Percentiles rank a stretch among this genome's conserved stretches.
Conservation (phyloP, 2,113 vertebrate species). For the Camelus bactrianus region DNA sequence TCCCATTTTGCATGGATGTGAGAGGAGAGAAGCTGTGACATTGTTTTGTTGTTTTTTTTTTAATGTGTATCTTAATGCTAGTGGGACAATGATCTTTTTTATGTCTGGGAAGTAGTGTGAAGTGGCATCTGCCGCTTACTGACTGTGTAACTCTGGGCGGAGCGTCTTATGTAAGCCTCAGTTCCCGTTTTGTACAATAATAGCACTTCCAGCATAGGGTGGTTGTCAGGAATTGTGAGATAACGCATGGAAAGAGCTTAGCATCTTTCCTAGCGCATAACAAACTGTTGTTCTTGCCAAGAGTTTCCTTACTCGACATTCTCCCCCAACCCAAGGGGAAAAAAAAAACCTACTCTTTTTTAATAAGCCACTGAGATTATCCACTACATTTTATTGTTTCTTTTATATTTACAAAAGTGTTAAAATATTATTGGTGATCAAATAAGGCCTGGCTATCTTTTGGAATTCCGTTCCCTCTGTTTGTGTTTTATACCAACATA, state of each 20-base stretch:
- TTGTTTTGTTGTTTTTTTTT: background rate
- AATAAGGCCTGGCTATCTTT: background rate
- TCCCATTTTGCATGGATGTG: background rate
- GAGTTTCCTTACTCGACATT: background rate
- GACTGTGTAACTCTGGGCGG: background rate
- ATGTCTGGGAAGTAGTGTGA: background rate
- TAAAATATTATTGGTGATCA: conserved; percentile 34
- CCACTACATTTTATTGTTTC: conserved; percentile 17
- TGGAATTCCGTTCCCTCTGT: background rate
- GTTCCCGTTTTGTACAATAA: conserved; percentile 10
- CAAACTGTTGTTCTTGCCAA: conserved; percentile 29
- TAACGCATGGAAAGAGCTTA: background rate
- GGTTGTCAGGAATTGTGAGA: background rate
- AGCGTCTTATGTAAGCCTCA: background rate
- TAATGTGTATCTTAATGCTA: background rate
- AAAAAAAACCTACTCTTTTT: background rate
- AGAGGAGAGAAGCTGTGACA: background rate
- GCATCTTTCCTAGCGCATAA: background rate
- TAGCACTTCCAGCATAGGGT: background rate
- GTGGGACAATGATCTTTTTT: background rate
- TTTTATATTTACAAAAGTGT: conserved; percentile 18
- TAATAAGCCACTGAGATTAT: background rate
- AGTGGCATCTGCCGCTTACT: background rate
- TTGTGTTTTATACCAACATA: conserved; percentile 23
- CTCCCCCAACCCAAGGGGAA: background rate